Evolutionary conservation across 2,888 invertebrate species (phyloP).

Genomic region (Synergus itoensis): DNA sequence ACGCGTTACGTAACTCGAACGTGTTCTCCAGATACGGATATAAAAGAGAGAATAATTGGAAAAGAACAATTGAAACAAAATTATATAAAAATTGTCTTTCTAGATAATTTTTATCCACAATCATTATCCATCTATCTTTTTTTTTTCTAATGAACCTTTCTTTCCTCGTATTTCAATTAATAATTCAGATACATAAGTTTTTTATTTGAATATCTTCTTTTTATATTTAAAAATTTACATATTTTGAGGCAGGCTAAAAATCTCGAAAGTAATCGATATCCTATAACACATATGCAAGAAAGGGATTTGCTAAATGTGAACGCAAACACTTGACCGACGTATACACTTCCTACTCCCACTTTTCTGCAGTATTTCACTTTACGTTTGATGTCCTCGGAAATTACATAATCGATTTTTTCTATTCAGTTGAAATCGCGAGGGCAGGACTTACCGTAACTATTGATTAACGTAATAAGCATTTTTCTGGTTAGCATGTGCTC

Average conservation of each 20-base stretch:
- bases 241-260: constrained; percentile 16
- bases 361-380: constrained; percentile 11
- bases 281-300: neutral
- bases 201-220: neutral
- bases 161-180: no score
- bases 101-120: no score
- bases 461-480: constrained; percentile 1
- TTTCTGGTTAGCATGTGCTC: neutral
- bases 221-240: neutral
- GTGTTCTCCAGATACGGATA: neutral
- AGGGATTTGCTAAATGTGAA: no score
- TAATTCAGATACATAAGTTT: neutral
- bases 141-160: no score
- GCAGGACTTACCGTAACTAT: constrained; percentile 20
- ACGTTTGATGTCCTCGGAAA: constrained; percentile 34
- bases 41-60: neutral
- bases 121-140: no score
- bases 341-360: neutral
- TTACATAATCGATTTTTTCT: constrained; percentile 29
- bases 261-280: neutral
- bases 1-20: neutral
- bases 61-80: neutral
- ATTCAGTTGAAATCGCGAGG: constrained; percentile 31
- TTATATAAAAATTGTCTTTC: neutral
- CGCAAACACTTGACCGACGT: constrained; percentile 12